phyloP scores from a whole-genome alignment of 2,797 vertebrate genomes.

The Echeneis naucrates region DNA sequence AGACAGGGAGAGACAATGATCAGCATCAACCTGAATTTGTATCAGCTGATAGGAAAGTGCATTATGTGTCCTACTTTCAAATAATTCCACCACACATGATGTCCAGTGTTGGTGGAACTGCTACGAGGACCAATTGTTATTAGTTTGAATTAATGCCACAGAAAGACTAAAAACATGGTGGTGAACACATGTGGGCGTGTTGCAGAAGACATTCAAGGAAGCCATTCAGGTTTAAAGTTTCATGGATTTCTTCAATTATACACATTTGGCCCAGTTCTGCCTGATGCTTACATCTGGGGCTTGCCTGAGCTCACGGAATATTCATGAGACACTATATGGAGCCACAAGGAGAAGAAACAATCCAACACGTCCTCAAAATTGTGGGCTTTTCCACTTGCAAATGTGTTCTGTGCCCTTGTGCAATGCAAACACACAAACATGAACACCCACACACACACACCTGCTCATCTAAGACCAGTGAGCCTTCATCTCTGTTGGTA shows the following conservation, averaged over 20 bases:
- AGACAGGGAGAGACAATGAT: slow-evolving; percentile 4
- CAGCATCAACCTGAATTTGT: neutral
- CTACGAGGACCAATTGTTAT: neutral
- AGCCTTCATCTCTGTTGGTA: neutral
- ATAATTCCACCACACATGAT: neutral
- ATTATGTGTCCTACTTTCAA: too few species aligned
- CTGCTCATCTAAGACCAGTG: neutral
- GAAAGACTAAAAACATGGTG: neutral
- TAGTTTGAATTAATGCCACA: neutral
- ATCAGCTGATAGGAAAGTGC: too few species aligned
- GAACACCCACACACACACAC: neutral
- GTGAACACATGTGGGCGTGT: too few species aligned
- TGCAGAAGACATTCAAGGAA: slow-evolving; percentile 13
- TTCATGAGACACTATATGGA: slow-evolving; percentile 51
- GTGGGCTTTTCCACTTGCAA: too few species aligned
- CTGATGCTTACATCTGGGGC: slow-evolving; percentile 35
- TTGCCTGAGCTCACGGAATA: slow-evolving; percentile 45
- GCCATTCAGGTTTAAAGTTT: slow-evolving; percentile 42
- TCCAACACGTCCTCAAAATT: slow-evolving; percentile 6
- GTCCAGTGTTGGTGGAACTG: neutral
- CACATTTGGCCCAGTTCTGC: slow-evolving; percentile 61
- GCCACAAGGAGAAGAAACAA: slow-evolving; percentile 27
- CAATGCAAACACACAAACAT: too few species aligned
- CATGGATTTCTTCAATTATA: slow-evolving; percentile 55
- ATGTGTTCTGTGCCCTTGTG: too few species aligned